Conservation (phyloP, 2,113 vertebrate species). For the Myotis lucifugus region DNA sequence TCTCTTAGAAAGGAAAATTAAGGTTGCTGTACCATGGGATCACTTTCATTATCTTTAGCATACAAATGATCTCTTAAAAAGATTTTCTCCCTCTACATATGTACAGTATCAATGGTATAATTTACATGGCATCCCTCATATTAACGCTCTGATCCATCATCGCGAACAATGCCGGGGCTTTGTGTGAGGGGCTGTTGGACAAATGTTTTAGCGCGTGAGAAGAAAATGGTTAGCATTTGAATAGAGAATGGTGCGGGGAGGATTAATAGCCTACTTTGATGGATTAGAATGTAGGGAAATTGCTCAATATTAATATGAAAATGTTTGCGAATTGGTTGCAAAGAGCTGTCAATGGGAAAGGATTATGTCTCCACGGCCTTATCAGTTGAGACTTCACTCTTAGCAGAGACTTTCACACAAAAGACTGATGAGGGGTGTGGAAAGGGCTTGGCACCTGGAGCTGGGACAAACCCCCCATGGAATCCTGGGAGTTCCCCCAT, state of each 20-base stretch:
- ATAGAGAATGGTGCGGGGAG: conserved; percentile 90
- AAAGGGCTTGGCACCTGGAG: conserved; percentile 83
- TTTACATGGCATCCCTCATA: conserved; percentile 89
- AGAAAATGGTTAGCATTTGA: conserved; percentile 96
- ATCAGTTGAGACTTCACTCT: conserved; percentile 87
- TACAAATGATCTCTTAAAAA: conserved; percentile 88
- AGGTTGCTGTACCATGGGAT: conserved; percentile 73
- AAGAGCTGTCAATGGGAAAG: conserved; percentile 86
- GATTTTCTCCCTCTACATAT: conserved; percentile 85
- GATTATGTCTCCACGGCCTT: conserved; percentile 90
- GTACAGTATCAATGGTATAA: conserved; percentile 90
- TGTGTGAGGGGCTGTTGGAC: conserved; percentile 92
- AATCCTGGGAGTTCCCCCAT: conserved; percentile 76
- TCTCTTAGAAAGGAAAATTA: conserved; percentile 74
- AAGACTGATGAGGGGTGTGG: conserved; percentile 87
- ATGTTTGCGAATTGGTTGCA: conserved; percentile 93
- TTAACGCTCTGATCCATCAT: conserved; percentile 96
- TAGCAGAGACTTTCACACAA: conserved; percentile 88
- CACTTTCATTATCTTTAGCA: conserved; percentile 88
- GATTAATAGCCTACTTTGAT: conserved; percentile 99
- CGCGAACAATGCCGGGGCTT: conserved; percentile 93
- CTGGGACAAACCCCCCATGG: conserved; percentile 82
- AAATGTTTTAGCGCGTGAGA: conserved; percentile 94
- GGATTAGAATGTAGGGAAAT: conserved; percentile 99
- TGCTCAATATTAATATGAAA: conserved; percentile 99